These are phyloP conservation scores for Thymelicus lineola DNA, from an alignment of 2,888 invertebrate species.

Conservation along the genomic window DNA sequence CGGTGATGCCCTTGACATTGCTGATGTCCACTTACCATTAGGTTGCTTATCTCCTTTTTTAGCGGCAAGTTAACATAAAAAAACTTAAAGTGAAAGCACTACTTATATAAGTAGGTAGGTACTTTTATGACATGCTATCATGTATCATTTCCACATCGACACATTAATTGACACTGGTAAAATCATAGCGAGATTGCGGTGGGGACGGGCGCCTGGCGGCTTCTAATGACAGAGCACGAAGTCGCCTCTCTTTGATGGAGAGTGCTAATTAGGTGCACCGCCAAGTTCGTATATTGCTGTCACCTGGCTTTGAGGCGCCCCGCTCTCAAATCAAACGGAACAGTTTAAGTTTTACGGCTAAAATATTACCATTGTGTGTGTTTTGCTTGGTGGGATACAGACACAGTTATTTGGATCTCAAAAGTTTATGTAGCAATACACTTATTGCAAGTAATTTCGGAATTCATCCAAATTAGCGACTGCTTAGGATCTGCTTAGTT, in stretches of 20 bases:
- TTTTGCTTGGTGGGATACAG: background rate
- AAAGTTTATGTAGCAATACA: no score
- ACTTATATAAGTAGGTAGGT: no score
- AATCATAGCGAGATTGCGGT: conserved; percentile 18
- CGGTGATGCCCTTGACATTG: no score
- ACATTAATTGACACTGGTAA: conserved; percentile 3
- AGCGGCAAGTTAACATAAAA: no score
- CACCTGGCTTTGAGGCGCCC: conserved; percentile 23
- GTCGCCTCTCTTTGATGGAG: conserved; percentile 29
- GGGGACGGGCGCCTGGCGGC: conserved; percentile 18
- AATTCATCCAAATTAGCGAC: no score
- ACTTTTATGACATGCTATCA: no score
- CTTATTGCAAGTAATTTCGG: no score
- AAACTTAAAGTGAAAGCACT: no score
- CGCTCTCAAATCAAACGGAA: conserved; percentile 27
- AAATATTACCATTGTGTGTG: conserved; percentile 26
- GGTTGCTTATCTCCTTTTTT: no score
- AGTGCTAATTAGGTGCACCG: conserved; percentile 23
- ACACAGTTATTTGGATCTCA: background rate
- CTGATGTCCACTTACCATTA: no score
- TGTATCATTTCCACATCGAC: background rate
- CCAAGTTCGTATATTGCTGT: background rate
- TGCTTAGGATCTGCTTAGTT: no score
- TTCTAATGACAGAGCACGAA: conserved; percentile 24
- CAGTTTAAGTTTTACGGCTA: conserved; percentile 26